Evolutionary conservation across 2,797 vertebrate species (phyloP).

Genomic region (Mormyrus proboscirostris): DNA sequence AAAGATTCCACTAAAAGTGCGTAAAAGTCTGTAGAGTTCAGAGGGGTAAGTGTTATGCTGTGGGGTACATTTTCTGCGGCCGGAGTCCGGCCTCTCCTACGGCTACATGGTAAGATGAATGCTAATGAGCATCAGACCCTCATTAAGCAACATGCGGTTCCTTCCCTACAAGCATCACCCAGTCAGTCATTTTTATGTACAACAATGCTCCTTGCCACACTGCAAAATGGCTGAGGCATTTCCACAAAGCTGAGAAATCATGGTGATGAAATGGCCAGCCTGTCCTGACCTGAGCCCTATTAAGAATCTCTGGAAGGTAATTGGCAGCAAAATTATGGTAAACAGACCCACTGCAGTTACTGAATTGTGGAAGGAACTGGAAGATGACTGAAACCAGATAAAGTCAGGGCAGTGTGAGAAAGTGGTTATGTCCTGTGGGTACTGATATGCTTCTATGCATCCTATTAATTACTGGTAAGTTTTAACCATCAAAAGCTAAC

Average conservation of each 20-base stretch:
- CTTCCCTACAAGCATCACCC: too few species aligned
- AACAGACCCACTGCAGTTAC: too few species aligned
- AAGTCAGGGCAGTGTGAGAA: neutral
- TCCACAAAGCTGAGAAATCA: neutral
- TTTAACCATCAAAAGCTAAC: neutral
- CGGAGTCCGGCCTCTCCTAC: neutral
- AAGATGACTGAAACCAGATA: neutral
- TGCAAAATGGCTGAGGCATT: neutral
- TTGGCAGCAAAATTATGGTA: too few species aligned
- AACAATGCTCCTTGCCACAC: neutral
- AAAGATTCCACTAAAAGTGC: neutral
- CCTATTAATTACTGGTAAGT: neutral
- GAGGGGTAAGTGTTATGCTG: neutral
- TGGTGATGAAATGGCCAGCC: neutral
- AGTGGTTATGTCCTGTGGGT: neutral
- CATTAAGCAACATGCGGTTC: too few species aligned
- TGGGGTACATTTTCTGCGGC: neutral
- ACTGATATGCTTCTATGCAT: neutral
- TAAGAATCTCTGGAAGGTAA: too few species aligned
- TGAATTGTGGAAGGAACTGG: neutral
- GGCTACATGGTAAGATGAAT: neutral
- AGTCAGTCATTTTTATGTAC: too few species aligned
- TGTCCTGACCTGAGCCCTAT: too few species aligned
- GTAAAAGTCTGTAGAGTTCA: neutral
- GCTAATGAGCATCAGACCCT: too few species aligned